phyloP scores from a whole-genome alignment of 1,140 invertebrate genomes.

The Zaprionus camerounensis region DNA sequence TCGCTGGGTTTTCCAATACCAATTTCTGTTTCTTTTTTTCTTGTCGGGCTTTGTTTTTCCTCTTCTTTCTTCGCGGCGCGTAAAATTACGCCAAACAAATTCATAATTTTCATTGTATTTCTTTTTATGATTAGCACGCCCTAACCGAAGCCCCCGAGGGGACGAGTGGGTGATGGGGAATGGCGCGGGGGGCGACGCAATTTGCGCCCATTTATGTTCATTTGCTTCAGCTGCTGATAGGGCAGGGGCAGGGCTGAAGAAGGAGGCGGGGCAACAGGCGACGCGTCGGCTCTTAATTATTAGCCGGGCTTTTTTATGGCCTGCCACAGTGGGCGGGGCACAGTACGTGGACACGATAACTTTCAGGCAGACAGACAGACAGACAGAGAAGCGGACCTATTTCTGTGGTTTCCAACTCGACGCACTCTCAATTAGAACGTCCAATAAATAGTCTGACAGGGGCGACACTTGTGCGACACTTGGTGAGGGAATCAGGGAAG shows the following conservation, averaged over 20 bases:
- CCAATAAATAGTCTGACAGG: constrained; percentile 73
- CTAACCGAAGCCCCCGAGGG: constrained; percentile 44
- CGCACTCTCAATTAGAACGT: constrained; percentile 77
- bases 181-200: constrained; percentile 39
- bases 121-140: constrained; percentile 79
- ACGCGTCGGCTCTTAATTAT: constrained; percentile 66
- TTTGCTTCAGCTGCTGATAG: constrained; percentile 39
- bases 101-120: constrained; percentile 77
- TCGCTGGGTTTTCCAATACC: constrained; percentile 29
- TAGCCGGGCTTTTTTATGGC: constrained; percentile 76
- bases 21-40: constrained; percentile 11
- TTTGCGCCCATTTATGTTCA: constrained; percentile 71
- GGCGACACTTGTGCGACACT: constrained; percentile 61
- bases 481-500: constrained; percentile 12
- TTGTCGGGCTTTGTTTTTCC: constrained; percentile 10
- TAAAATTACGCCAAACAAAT: constrained; percentile 81
- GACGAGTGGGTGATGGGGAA: background rate
- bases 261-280: constrained; percentile 5
- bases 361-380: constrained; percentile 54
- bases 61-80: constrained; percentile 41
- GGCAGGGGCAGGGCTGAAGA: background rate
- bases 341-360: constrained; percentile 39
- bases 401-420: constrained; percentile 82
- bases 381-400: constrained; percentile 61
- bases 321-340: constrained; percentile 55